Percentiles rank a stretch among this genome's conserved stretches.
Evolutionary conservation across 2,113 vertebrate genomes (phyloP).

Genomic region (Asarcornis scutulata): DNA sequence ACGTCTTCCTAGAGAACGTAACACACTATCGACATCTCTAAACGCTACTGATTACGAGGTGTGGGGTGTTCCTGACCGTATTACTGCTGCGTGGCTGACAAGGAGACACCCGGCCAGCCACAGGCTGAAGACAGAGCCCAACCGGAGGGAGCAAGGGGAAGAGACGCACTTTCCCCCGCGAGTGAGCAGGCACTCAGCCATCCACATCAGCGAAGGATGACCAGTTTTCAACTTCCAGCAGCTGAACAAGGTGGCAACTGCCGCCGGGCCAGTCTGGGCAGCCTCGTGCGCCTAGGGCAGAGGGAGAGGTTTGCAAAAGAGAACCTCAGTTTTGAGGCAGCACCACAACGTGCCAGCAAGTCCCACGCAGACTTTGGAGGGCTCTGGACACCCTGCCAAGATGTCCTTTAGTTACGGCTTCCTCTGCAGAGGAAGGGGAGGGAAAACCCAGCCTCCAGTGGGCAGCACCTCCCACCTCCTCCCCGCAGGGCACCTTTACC

Average conservation of each 20-base stretch:
- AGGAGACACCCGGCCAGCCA: background rate
- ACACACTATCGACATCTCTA: background rate
- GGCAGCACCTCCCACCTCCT: background rate
- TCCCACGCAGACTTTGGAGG: rapidly evolving
- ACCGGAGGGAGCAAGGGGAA: background rate
- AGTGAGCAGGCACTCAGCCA: rapidly evolving
- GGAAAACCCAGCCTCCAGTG: rapidly evolving
- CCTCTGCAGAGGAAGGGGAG: background rate
- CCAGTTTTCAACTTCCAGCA: rapidly evolving
- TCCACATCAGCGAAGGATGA: rapidly evolving
- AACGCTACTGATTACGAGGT: background rate
- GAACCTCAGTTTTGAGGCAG: background rate
- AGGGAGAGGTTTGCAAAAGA: background rate
- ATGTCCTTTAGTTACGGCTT: background rate
- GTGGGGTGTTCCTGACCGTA: background rate
- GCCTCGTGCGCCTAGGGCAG: rapidly evolving
- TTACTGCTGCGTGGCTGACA: rapidly evolving
- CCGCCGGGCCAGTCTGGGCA: rapidly evolving
- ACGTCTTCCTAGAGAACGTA: background rate
- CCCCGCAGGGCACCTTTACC: background rate
- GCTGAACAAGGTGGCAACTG: background rate
- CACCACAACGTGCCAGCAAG: background rate
- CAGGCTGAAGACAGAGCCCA: rapidly evolving
- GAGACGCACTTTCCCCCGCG: rapidly evolving
- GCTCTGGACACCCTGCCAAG: rapidly evolving